phyloP scores from a whole-genome alignment of 2,888 invertebrate species.

The Lagria hirta region DNA sequence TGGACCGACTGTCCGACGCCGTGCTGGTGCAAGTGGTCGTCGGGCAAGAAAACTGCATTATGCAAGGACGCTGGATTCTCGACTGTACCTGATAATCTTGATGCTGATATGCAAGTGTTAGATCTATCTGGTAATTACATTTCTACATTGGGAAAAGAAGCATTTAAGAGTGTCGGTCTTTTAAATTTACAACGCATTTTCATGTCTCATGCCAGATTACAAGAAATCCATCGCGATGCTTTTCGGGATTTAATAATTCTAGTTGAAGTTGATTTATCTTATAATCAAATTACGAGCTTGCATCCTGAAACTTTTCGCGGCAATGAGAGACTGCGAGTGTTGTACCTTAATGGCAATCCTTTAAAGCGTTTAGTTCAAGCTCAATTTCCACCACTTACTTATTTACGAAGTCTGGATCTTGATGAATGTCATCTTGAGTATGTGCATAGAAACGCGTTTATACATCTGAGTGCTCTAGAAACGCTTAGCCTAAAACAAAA shows the following conservation, averaged over 20 bases:
- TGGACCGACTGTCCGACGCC: constrained; percentile 87
- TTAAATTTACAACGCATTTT: constrained; percentile 84
- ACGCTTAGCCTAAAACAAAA: constrained; percentile 82
- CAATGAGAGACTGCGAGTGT: constrained; percentile 76
- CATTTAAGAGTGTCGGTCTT: constrained; percentile 76
- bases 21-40: constrained; percentile 90
- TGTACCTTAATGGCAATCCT: constrained; percentile 82
- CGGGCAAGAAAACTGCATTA: constrained; percentile 85
- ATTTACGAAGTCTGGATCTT: constrained; percentile 77
- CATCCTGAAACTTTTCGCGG: constrained; percentile 81
- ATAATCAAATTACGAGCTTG: constrained; percentile 74
- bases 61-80: constrained; percentile 81
- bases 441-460: constrained; percentile 76
- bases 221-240: constrained; percentile 78
- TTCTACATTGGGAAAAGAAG: constrained; percentile 71
- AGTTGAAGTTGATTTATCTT: constrained; percentile 83
- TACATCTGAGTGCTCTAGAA: constrained; percentile 71
- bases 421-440: constrained; percentile 75
- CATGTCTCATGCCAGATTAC: constrained; percentile 72
- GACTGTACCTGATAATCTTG: constrained; percentile 70
- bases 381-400: constrained; percentile 81
- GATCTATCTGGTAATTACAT: constrained; percentile 82
- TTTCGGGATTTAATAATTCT: constrained; percentile 83
- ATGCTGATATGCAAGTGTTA: constrained; percentile 80
- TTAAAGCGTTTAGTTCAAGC: constrained; percentile 69